phyloP scores from a whole-genome alignment of 2,797 vertebrate genomes.

The Orestias chungarensis region DNA sequence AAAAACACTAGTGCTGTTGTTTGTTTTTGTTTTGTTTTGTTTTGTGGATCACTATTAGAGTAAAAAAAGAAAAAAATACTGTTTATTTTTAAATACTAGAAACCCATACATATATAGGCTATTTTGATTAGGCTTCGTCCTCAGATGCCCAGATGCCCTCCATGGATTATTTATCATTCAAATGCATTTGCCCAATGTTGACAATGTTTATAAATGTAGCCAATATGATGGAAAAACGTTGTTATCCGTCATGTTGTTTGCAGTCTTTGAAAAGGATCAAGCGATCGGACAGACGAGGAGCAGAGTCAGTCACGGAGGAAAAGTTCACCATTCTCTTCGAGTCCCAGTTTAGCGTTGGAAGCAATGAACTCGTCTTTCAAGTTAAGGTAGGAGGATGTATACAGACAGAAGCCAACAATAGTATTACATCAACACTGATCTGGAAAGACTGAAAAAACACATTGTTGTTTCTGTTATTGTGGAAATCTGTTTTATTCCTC shows the following conservation, averaged over 20 bases:
- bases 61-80: no score
- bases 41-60: no score
- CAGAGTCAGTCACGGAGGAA: slow-evolving; percentile 96
- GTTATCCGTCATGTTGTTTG: slow-evolving; percentile 3
- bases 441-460: not conserved
- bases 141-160: slow-evolving; percentile 6
- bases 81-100: no score
- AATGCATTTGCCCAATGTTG: slow-evolving; percentile 14
- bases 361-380: slow-evolving; percentile 96
- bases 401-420: not conserved
- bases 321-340: slow-evolving; percentile 98
- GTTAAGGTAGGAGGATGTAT: slow-evolving; percentile 84
- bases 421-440: not conserved
- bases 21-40: no score
- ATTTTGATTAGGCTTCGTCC: slow-evolving; percentile 16
- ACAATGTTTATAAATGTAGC: not conserved
- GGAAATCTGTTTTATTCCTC: not conserved
- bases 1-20: no score
- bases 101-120: no score
- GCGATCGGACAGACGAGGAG: slow-evolving; percentile 93
- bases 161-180: slow-evolving; percentile 30
- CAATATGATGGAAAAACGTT: not conserved
- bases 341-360: slow-evolving; percentile 96
- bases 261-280: slow-evolving; percentile 97
- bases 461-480: not conserved